These are phyloP conservation scores for Polyommatus iphigenia DNA, from an alignment of 2,888 invertebrate species.

Conservation along the genomic window DNA sequence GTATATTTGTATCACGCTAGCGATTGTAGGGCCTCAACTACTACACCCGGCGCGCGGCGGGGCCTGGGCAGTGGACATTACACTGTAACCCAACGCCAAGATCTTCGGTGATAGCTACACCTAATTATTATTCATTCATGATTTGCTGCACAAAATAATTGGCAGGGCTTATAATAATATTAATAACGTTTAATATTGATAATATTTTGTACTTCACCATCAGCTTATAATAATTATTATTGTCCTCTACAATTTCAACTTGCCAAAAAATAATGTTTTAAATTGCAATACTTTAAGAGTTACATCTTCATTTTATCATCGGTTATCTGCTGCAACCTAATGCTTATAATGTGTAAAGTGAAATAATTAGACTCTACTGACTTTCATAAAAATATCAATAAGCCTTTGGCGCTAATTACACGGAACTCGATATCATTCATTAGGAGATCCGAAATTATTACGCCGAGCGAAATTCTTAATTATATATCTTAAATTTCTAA, in stretches of 20 bases:
- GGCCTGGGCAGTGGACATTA: not conserved
- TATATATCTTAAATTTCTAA: slow-evolving; percentile 80
- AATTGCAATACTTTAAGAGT: no score
- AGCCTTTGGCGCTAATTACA: slow-evolving; percentile 74
- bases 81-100: slow-evolving; percentile 1
- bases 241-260: no score
- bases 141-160: not conserved
- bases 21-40: slow-evolving; percentile 76
- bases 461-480: slow-evolving; percentile 78
- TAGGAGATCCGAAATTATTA: slow-evolving; percentile 77
- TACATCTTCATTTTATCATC: not conserved
- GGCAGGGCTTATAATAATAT: no score
- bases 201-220: no score
- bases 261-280: no score
- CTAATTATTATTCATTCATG: not conserved
- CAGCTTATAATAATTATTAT: no score
- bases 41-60: slow-evolving; percentile 46
- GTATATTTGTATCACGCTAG: slow-evolving; percentile 80
- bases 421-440: slow-evolving; percentile 78
- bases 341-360: not conserved
- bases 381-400: slow-evolving; percentile 63
- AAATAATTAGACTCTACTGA: not conserved
- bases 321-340: not conserved
- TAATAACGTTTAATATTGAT: no score
- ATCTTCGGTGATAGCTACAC: not conserved